phyloP scores from a whole-genome alignment of 2,113 vertebrate genomes.

The Onychostoma macrolepis region DNA sequence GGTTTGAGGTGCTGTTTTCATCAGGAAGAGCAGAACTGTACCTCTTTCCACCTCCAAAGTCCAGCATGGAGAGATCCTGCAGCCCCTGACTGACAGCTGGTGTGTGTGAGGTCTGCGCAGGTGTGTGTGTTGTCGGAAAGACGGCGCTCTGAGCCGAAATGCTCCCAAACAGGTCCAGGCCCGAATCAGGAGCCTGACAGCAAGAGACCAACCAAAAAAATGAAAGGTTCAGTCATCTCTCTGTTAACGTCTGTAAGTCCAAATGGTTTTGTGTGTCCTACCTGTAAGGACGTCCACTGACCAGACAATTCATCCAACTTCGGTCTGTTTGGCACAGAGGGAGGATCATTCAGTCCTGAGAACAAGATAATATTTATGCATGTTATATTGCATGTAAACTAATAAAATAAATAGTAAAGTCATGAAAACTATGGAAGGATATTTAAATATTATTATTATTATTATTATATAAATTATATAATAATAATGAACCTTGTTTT shows the following conservation, averaged over 20 bases:
- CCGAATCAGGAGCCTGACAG: constrained; percentile 68
- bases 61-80: constrained; percentile 74
- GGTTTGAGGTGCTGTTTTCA: not conserved
- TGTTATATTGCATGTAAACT: not conserved
- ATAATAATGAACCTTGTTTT: no score
- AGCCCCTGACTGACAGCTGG: constrained; percentile 67
- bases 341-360: constrained; percentile 85
- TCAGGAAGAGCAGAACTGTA: constrained; percentile 36
- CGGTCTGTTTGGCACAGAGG: constrained; percentile 66
- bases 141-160: constrained; percentile 62
- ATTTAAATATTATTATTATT: no score
- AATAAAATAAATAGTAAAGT: not conserved
- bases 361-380: constrained; percentile 16
- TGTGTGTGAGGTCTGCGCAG: constrained; percentile 54
- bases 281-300: constrained; percentile 87
- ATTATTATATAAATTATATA: no score
- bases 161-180: constrained; percentile 80
- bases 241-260: not conserved
- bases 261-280: constrained; percentile 55
- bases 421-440: not conserved
- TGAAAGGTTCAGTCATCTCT: not conserved
- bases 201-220: not conserved
- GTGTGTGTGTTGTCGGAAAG: constrained; percentile 61
- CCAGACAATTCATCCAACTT: constrained; percentile 72
- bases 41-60: constrained; percentile 72